phyloP scores from a whole-genome alignment of 2,888 invertebrate genomes.

The Charanyca ferruginea region DNA sequence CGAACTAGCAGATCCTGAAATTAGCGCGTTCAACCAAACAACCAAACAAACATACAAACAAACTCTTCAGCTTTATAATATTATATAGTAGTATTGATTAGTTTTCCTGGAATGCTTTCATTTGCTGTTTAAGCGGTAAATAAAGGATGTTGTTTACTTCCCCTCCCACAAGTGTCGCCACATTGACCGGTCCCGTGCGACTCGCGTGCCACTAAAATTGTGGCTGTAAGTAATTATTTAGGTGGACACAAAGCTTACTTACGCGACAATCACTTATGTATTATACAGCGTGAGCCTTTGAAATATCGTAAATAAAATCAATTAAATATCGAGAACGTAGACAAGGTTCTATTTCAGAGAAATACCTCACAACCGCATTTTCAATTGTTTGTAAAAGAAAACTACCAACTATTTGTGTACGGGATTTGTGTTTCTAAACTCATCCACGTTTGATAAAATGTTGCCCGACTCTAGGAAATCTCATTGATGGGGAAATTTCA shows the following conservation, averaged over 20 bases:
- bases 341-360: neutral
- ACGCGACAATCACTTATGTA: too few relatives aligned
- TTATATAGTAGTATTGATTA: too few relatives aligned
- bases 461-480: neutral
- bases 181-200: neutral
- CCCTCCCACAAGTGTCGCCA: too few relatives aligned
- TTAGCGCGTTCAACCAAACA: too few relatives aligned
- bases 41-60: too few relatives aligned
- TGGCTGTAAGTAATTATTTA: too few relatives aligned
- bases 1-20: too few relatives aligned
- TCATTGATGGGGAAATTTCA: neutral
- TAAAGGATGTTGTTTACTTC: neutral
- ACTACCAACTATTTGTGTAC: neutral
- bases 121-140: constrained; percentile 17
- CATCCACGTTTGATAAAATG: neutral
- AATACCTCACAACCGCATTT: neutral
- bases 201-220: too few relatives aligned
- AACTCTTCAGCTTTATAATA: too few relatives aligned
- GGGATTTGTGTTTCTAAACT: constrained; percentile 10
- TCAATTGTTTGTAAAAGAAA: constrained; percentile 21
- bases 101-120: constrained; percentile 3
- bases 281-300: too few relatives aligned
- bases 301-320: neutral
- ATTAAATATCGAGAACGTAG: neutral
- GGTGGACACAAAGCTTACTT: too few relatives aligned